A percentile compares a stretch with the other conserved stretches of the same genome.
Evolutionary conservation across 1,140 invertebrate species (phyloP).

Genomic region (Drosophila azteca): DNA sequence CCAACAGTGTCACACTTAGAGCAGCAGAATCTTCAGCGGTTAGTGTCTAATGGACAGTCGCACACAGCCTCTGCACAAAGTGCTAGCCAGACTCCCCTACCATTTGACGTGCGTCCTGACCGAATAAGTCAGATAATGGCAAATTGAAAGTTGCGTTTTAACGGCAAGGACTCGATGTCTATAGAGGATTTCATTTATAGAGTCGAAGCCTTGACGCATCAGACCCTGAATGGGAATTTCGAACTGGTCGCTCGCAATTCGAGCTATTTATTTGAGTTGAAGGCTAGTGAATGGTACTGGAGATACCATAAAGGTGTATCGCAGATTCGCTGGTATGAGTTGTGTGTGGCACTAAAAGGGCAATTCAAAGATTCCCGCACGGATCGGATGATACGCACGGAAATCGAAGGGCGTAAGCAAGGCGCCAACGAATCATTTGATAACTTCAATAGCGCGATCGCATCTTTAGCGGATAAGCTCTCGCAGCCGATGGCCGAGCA

Average conservation of each 20-base stretch:
- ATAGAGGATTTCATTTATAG: constrained; percentile 11
- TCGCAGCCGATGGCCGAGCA: neutral
- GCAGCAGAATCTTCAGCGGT: no score
- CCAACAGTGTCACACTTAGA: no score
- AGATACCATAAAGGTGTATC: constrained; percentile 17
- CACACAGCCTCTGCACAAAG: no score
- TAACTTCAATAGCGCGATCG: neutral
- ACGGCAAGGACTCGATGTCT: neutral
- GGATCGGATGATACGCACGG: neutral
- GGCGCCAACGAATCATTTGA: neutral
- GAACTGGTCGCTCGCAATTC: neutral
- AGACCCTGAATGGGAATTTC: constrained; percentile 6
- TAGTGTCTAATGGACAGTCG: no score
- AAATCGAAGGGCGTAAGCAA: neutral
- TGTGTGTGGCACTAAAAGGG: neutral
- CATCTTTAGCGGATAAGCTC: neutral
- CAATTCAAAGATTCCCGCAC: constrained; percentile 1
- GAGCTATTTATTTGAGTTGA: constrained; percentile 10
- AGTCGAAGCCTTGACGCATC: constrained; percentile 4
- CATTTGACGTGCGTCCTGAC: neutral
- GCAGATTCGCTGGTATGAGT: neutral
- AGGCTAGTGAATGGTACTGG: no score
- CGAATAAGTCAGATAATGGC: constrained; percentile 8
- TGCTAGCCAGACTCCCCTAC: no score
- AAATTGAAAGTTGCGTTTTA: constrained; percentile 10